These are phyloP conservation scores for Habrosyne pyritoides DNA, from an alignment of 2,888 invertebrate species.

Conservation along the genomic window DNA sequence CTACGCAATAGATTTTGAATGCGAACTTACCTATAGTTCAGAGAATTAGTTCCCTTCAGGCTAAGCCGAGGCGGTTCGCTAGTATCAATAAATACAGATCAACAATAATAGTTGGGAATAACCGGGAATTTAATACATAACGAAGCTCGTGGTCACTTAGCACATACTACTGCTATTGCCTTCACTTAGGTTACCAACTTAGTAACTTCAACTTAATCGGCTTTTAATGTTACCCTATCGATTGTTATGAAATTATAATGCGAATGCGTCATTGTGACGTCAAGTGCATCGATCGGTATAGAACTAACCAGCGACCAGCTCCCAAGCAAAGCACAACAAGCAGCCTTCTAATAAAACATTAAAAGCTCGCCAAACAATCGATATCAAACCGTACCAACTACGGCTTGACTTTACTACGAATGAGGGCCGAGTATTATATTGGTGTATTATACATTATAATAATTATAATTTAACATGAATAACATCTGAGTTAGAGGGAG, in stretches of 20 bases:
- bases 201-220: constrained; percentile 4
- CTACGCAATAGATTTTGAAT: too few species aligned
- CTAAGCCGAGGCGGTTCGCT: too few species aligned
- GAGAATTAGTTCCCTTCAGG: too few species aligned
- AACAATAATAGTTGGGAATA: neutral
- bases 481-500: neutral
- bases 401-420: neutral
- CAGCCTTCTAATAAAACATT: neutral
- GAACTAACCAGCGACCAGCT: constrained; percentile 11
- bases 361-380: neutral
- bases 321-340: constrained; percentile 4
- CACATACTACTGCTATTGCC: neutral
- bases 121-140: neutral
- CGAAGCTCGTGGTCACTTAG: neutral
- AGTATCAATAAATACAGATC: too few species aligned
- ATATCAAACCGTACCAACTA: neutral
- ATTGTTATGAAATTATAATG: constrained; percentile 17
- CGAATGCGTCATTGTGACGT: constrained; percentile 44
- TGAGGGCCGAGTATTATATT: neutral
- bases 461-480: neutral
- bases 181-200: neutral
- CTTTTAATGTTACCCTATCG: constrained; percentile 9
- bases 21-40: too few species aligned
- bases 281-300: constrained; percentile 41
- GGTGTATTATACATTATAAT: neutral